These are phyloP conservation scores for Erynnis tages DNA, from an alignment of 2,888 invertebrate genomes.

Conservation along the genomic window DNA sequence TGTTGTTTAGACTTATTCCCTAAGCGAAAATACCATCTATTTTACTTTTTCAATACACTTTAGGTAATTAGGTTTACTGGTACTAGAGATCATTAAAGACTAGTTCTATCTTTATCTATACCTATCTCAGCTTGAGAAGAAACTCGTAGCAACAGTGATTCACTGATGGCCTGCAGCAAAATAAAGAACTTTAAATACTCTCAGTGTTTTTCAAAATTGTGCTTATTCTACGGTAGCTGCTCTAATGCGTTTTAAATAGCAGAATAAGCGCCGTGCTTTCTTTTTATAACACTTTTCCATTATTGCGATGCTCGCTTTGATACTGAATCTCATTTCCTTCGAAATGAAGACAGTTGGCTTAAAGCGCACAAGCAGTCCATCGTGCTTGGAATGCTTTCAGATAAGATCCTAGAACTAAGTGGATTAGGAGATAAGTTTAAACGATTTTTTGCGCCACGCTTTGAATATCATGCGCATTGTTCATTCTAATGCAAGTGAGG, in stretches of 20 bases:
- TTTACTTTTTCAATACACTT: no score
- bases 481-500: slow-evolving; percentile 17
- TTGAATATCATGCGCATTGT: slow-evolving; percentile 22
- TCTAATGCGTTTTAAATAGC: slow-evolving; percentile 6
- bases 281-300: slow-evolving; percentile 12
- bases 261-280: neutral
- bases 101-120: no score
- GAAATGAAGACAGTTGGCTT: slow-evolving; percentile 11
- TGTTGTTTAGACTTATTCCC: no score
- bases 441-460: slow-evolving; percentile 19
- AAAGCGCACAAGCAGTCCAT: slow-evolving; percentile 12
- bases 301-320: slow-evolving; percentile 17
- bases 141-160: no score
- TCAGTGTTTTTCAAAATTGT: no score
- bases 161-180: no score
- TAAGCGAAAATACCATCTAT: no score
- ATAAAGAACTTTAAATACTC: no score
- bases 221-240: neutral
- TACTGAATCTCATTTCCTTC: slow-evolving; percentile 20
- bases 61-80: no score
- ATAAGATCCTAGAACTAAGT: slow-evolving; percentile 14
- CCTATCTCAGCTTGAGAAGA: no score
- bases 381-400: slow-evolving; percentile 9
- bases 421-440: slow-evolving; percentile 15
- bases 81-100: no score